Base-by-base conservation (phyloP, 1,140 invertebrate species). In the Drosophila serrata region DNA sequence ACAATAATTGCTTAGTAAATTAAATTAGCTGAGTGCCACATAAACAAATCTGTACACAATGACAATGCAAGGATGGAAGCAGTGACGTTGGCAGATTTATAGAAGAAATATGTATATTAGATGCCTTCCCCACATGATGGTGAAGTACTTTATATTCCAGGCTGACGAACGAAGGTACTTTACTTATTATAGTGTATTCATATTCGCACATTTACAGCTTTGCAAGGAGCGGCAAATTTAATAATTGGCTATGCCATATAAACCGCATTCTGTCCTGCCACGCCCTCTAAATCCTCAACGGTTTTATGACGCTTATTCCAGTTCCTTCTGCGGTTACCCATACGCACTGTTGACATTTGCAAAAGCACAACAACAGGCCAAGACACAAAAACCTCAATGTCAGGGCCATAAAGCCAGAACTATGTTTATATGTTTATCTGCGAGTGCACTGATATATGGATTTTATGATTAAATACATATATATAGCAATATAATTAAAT, bases 331-430 rank as follows among this genome's bases (percentile, higher is more conserved):
- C 45, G 45, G 51, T 88, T 78, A 68, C 82, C 55, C 46, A 67
- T 76, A 84, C 81, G 81, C 81, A 63, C 78, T 74, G 72, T 77
- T 87, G 75, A 81, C 80, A 84, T 82, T 81, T 70, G 72, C 40
- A 8, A 55, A 55, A 24, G 48, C 48, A 33, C 19, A 67, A 33
- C 19, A 67, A 35, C 43, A 7, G 22, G 31, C n/a, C 19, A 39
- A 81, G 37, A 61, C 46, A 75, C 70, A 73, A 79, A 79, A 65
- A 60, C 58, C 61, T n/a, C 79, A 82, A 61, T 72, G 79, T 53
- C 68, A 49, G 59, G 49, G 77, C 62, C 79, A 82, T 77, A 81
- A 84, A 64, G 65, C 48, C 70, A 55, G 51, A 80, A 75, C 67
- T 70, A 78, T 51, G 64, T 60, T 42, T 76, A 40, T 31, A 31